Percentiles rank a stretch among this genome's conserved stretches.
Conservation (phyloP, 2,113 vertebrate species). For the Micromys minutus region DNA sequence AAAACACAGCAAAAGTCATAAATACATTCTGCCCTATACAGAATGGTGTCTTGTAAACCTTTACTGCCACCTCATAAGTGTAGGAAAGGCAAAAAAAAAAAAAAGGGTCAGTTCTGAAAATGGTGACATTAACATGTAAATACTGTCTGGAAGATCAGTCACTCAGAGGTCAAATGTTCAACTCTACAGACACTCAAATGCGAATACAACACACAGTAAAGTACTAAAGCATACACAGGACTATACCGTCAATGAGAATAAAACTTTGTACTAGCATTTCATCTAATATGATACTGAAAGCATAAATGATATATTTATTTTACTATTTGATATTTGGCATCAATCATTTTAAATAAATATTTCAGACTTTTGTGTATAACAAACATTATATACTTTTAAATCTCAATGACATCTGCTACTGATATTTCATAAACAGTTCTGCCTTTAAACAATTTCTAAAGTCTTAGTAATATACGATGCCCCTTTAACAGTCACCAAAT, state of each 20-base stretch:
- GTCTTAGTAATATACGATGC: not conserved
- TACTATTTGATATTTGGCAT: conserved; percentile 30
- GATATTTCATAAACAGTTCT: not conserved
- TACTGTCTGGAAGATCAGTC: conserved; percentile 46
- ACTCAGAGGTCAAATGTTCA: conserved; percentile 51
- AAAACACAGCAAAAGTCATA: conserved; percentile 31
- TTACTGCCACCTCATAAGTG: conserved; percentile 67
- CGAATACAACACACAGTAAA: conserved; percentile 48
- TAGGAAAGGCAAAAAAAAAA: conserved; percentile 81
- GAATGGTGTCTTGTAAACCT: conserved; percentile 76
- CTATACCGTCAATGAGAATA: not conserved
- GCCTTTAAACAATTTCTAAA: not conserved
- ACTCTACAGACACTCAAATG: conserved; percentile 65
- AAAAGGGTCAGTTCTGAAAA: conserved; percentile 75
- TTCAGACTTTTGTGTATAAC: not conserved
- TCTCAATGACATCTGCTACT: conserved; percentile 16
- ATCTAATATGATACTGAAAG: conserved; percentile 9
- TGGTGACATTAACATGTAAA: conserved; percentile 70
- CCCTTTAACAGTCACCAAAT: conserved; percentile 2
- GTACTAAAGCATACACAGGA: not conserved
- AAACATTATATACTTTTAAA: conserved; percentile 15
- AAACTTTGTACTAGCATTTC: not conserved
- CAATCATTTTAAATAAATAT: conserved; percentile 27
- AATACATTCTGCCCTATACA: not conserved
- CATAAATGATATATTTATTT: conserved; percentile 30